Conservation (phyloP, 2,888 invertebrate genomes). For the Agrotis segetum region DNA sequence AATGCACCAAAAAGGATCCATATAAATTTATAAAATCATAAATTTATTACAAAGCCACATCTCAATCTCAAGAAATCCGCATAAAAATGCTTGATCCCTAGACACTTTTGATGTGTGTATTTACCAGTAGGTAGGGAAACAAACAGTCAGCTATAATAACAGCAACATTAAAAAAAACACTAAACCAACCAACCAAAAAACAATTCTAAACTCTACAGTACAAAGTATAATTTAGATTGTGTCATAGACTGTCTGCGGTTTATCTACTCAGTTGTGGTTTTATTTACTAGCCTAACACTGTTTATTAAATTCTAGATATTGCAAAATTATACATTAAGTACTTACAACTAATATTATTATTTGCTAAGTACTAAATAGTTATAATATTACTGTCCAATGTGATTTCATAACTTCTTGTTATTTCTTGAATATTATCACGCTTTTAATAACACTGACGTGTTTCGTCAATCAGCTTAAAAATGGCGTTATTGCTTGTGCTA, state of each 20-base stretch:
- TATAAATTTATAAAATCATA: too few species aligned
- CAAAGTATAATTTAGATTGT: too few species aligned
- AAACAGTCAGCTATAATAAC: too few species aligned
- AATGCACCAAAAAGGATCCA: too few species aligned
- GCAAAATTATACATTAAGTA: too few species aligned
- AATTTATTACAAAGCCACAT: too few species aligned
- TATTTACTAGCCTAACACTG: conserved; percentile 1
- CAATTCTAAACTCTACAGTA: background rate
- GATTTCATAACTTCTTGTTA: background rate
- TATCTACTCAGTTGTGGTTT: background rate
- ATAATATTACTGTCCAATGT: background rate
- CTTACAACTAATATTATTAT: background rate
- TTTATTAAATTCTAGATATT: background rate
- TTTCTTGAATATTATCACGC: background rate
- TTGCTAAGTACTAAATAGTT: background rate
- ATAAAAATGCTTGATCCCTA: too few species aligned
- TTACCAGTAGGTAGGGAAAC: too few species aligned
- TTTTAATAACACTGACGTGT: background rate
- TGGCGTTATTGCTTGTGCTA: background rate
- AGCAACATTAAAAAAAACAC: too few species aligned
- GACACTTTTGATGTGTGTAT: too few species aligned
- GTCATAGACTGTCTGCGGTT: conserved; percentile 4
- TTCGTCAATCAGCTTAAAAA: background rate
- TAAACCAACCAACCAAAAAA: too few species aligned
- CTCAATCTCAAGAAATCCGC: too few species aligned